phyloP scores from a whole-genome alignment of 2,113 vertebrate genomes.

The Forbesichthys papilliferus region DNA sequence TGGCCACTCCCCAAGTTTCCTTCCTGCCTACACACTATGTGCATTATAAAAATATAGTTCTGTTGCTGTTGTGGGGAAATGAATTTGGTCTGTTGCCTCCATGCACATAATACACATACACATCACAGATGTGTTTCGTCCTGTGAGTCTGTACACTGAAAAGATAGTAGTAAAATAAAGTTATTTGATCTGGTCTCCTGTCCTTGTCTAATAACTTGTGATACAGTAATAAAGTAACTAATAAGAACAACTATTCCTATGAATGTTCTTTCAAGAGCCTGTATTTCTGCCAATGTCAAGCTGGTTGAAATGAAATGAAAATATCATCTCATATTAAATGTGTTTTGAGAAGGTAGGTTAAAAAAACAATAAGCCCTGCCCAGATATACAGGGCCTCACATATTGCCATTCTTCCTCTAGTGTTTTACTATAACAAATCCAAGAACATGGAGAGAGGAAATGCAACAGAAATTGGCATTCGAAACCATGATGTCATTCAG shows the following conservation, averaged over 20 bases:
- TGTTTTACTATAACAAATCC: not conserved
- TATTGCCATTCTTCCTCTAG: not conserved
- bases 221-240: not conserved
- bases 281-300: conserved; percentile 13
- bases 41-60: conserved; percentile 7
- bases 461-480: not conserved
- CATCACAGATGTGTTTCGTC: not conserved
- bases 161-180: not conserved
- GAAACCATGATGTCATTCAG: not conserved
- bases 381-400: not conserved
- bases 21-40: conserved; percentile 7
- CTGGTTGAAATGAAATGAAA: not conserved
- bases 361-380: not conserved
- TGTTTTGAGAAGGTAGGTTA: not conserved
- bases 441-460: not conserved
- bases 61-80: conserved; percentile 20
- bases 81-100: conserved; percentile 16
- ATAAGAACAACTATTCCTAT: conserved; percentile 38
- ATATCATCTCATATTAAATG: too few relatives aligned
- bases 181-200: not conserved
- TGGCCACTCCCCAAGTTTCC: not conserved
- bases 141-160: conserved; percentile 27
- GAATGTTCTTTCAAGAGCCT: conserved; percentile 33
- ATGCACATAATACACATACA: conserved; percentile 6
- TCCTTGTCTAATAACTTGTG: too few relatives aligned